Percentiles rank a stretch among this genome's conserved stretches.
These are phyloP conservation scores for Porites australiensis DNA, from an alignment of 64 coral and sea anemone genomes.

Conservation along the genomic window DNA sequence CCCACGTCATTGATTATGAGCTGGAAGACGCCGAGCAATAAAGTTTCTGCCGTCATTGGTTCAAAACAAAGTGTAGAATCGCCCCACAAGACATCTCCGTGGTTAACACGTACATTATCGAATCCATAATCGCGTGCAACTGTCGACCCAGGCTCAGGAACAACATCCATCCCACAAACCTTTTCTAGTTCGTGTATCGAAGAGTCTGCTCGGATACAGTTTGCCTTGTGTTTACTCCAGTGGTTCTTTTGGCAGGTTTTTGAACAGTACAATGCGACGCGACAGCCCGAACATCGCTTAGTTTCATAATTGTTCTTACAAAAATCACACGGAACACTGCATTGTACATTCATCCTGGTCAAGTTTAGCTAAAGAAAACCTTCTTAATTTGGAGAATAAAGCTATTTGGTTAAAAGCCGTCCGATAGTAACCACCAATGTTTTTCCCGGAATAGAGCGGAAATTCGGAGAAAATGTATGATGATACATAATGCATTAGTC, in stretches of 20 bases:
- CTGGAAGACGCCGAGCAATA: slow-evolving; percentile 33
- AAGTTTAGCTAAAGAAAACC: no score
- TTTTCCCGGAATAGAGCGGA: no score
- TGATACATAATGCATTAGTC: no score
- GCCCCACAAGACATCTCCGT: neutral
- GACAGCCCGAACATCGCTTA: slow-evolving; percentile 28
- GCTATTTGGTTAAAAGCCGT: no score
- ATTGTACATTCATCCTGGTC: no score
- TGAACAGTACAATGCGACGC: slow-evolving; percentile 56
- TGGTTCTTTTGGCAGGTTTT: slow-evolving; percentile 48
- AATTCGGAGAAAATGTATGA: no score
- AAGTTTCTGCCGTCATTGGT: neutral
- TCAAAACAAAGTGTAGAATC: neutral
- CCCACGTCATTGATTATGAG: neutral
- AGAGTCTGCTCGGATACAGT: slow-evolving; percentile 22
- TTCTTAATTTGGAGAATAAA: no score
- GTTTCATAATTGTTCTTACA: neutral
- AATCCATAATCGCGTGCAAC: slow-evolving; percentile 48
- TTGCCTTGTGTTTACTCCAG: slow-evolving; percentile 56
- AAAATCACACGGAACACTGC: neutral
- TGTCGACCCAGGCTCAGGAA: neutral
- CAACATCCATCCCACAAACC: neutral
- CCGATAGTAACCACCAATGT: no score
- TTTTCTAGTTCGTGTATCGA: slow-evolving; percentile 27
- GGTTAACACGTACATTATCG: slow-evolving; percentile 24